Evolutionary conservation across 2,888 invertebrate genomes (phyloP).

Genomic region (Mesorhabditis spiculigera): DNA sequence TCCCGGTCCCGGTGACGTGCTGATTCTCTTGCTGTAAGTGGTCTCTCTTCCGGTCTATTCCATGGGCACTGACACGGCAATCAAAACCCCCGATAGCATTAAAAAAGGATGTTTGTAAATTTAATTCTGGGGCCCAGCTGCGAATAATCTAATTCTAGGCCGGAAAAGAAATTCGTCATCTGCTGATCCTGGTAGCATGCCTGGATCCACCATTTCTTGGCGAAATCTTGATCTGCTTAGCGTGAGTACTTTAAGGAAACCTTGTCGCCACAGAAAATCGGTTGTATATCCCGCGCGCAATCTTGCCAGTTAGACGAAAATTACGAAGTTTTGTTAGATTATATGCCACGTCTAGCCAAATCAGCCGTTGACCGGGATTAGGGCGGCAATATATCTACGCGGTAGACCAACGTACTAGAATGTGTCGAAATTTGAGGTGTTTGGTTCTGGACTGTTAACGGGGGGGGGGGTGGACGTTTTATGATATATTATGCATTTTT

Average conservation of each 20-base stretch:
- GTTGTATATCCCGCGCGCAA: neutral
- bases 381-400: too few species aligned
- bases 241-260: constrained; percentile 1
- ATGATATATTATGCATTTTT: too few species aligned
- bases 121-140: too few species aligned
- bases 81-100: neutral
- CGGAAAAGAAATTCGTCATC: neutral
- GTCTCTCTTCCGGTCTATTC: neutral
- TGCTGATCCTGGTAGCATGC: neutral
- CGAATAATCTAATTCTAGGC: neutral
- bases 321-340: too few species aligned
- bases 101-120: too few species aligned
- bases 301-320: too few species aligned
- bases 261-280: constrained; percentile 3
- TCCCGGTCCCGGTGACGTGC: constrained; percentile 29
- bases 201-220: neutral
- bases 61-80: neutral
- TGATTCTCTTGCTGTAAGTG: constrained; percentile 28
- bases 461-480: too few species aligned
- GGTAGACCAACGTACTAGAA: too few species aligned
- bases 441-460: too few species aligned
- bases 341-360: too few species aligned
- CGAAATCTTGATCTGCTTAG: neutral
- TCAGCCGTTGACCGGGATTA: too few species aligned
- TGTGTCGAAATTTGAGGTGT: too few species aligned